Evolutionary conservation across 2,113 vertebrate species (phyloP), one percentile per base, ranked within the genome.

Genomic region (Hiodon tergisus): DNA sequence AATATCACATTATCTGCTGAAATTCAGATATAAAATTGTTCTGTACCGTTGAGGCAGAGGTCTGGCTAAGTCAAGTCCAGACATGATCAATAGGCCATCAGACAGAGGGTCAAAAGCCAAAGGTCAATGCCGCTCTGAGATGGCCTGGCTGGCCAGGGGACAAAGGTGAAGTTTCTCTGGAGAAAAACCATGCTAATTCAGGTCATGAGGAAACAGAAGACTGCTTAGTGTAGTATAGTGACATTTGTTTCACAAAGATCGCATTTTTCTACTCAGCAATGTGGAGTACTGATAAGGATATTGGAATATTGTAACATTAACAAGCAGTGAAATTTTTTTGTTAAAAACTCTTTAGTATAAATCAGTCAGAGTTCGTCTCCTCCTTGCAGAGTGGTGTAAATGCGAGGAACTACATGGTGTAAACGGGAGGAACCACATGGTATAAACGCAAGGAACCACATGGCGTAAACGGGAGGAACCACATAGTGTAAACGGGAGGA

Each of bases 71-170:
- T 76, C 85, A 59, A 74, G 79, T 84, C 89, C 88, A 92, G 91
- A 92, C 90, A 72, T 83, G 89, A 91, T 92, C 90, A 80, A 92
- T 92, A 90, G 88, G 88, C 85, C 88, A 88, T 89, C 91, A 91
- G 91, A 92, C 91, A 90, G 84, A 84, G 52, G 89, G 88, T 89
- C 88, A 84, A 50, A 67, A 78, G 83, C 87, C 83, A 89, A 73
- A 82, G 91, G 81, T 89, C 84, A 83, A 76, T 77, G 73, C 76
- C 81, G 79, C 77, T 80, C 57, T 70, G 66, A 79, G 72, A 55
- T 72, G 67, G 54, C 73, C 53, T 48, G 31, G 54, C 31, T 10
- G 14, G 75, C 69, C 55, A 73, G 51, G 9, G 52, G 46, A 59
- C 52, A 14, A 54, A 59, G 53, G 54, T 75, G 46, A 58, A 57